Percentiles rank a stretch among this genome's conserved stretches.
Evolutionary conservation across 2,888 invertebrate genomes (phyloP).

Genomic region (Pristionchus maxplancki): DNA sequence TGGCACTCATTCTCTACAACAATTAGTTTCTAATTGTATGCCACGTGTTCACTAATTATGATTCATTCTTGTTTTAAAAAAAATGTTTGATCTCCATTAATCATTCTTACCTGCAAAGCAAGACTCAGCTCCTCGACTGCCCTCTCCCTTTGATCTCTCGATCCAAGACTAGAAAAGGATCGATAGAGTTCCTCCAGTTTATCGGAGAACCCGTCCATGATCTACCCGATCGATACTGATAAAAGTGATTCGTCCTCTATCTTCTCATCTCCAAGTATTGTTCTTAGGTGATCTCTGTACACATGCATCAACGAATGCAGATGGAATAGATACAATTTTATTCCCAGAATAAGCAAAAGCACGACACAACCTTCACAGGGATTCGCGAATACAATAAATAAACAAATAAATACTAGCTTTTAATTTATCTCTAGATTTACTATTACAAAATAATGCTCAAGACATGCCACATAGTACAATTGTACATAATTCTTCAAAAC

Average conservation of each 20-base stretch:
- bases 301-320: neutral
- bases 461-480: neutral
- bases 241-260: too few relatives aligned
- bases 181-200: constrained; percentile 23
- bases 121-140: neutral
- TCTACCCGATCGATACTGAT: neutral
- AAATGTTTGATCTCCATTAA: too few relatives aligned
- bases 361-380: neutral
- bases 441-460: neutral
- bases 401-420: constrained; percentile 18
- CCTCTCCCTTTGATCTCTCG: neutral
- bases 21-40: too few relatives aligned
- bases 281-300: constrained; percentile 15
- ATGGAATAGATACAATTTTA: neutral
- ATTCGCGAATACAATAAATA: neutral
- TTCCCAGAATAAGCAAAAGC: constrained; percentile 16
- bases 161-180: constrained; percentile 14
- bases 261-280: neutral
- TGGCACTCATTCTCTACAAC: constrained; percentile 41
- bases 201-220: constrained; percentile 29
- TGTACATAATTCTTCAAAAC: constrained; percentile 3
- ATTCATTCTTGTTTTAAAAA: too few relatives aligned
- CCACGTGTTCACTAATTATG: too few relatives aligned
- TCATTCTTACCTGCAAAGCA: neutral
- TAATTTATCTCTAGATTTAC: neutral